These are phyloP conservation scores for Zaprionus kolodkinae DNA, from an alignment of 1,140 invertebrate species.

Conservation along the genomic window DNA sequence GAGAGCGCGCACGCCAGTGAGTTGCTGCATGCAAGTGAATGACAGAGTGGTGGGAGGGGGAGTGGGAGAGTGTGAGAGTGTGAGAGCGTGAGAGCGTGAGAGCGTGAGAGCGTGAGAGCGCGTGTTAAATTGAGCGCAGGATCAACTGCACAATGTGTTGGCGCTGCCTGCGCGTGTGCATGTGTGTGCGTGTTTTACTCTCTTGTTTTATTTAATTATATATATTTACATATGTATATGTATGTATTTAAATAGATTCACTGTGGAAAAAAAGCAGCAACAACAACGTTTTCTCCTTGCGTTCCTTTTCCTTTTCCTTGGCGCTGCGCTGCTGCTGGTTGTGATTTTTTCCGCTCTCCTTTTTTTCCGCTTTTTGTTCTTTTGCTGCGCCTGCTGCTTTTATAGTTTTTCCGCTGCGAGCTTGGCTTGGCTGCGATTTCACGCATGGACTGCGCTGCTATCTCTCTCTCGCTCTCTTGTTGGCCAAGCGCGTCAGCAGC, in stretches of 20 bases:
- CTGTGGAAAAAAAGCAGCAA: background rate
- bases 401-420: slow-evolving; percentile 12
- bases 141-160: background rate
- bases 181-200: background rate
- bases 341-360: background rate
- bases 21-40: background rate
- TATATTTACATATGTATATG: background rate
- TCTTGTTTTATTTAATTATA: background rate
- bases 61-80: slow-evolving; percentile 1
- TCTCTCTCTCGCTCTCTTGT: slow-evolving; percentile 5
- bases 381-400: background rate
- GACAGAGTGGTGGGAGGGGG: background rate
- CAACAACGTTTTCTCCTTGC: background rate
- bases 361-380: background rate
- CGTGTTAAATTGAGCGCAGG: background rate
- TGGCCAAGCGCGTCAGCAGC: slow-evolving; percentile 35
- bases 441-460: slow-evolving; percentile 29
- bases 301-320: background rate
- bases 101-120: slow-evolving; percentile 3
- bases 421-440: slow-evolving; percentile 1
- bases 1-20: background rate
- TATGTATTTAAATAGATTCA: background rate
- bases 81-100: background rate
- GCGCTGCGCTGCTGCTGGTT: background rate
- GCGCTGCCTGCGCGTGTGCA: background rate